A percentile compares a stretch with the other conserved stretches of the same genome.
Evolutionary conservation across 2,888 invertebrate genomes (phyloP).

Genomic region (Archaeoteleia sp.): DNA sequence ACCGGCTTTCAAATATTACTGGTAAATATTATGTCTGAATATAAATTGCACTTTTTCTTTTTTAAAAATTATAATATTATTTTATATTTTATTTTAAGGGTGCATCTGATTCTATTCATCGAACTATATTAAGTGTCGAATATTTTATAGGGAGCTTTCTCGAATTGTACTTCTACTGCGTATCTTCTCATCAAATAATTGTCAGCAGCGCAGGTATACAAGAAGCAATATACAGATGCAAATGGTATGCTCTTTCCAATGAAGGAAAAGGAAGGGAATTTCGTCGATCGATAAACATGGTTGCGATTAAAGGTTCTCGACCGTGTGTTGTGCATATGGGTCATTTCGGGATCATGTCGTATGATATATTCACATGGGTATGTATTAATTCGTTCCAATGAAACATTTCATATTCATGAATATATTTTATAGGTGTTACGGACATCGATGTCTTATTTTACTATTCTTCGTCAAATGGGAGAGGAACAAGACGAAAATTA

Average conservation of each 20-base stretch:
- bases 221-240: slow-evolving; percentile 20
- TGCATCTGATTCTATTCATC: slow-evolving; percentile 15
- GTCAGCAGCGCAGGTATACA: slow-evolving; percentile 21
- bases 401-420: not conserved
- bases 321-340: slow-evolving; percentile 49
- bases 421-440: slow-evolving; percentile 17
- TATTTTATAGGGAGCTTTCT: slow-evolving; percentile 42
- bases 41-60: not conserved
- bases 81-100: slow-evolving; percentile 26
- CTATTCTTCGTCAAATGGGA: slow-evolving; percentile 19
- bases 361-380: slow-evolving; percentile 51
- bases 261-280: slow-evolving; percentile 30
- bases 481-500: slow-evolving; percentile 4
- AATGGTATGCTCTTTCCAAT: slow-evolving; percentile 24
- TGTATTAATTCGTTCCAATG: not conserved
- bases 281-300: slow-evolving; percentile 20
- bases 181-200: slow-evolving; percentile 34
- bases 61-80: slow-evolving; percentile 1
- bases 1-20: slow-evolving; percentile 48
- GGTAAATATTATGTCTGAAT: slow-evolving; percentile 18
- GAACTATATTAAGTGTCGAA: slow-evolving; percentile 33
- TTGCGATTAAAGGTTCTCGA: slow-evolving; percentile 24
- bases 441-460: slow-evolving; percentile 36
- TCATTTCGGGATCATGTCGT: slow-evolving; percentile 47
- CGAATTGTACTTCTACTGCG: slow-evolving; percentile 47